These are phyloP conservation scores for Hirtodrosophila alboralis DNA, from an alignment of 2,888 invertebrate genomes.

Conservation along the genomic window DNA sequence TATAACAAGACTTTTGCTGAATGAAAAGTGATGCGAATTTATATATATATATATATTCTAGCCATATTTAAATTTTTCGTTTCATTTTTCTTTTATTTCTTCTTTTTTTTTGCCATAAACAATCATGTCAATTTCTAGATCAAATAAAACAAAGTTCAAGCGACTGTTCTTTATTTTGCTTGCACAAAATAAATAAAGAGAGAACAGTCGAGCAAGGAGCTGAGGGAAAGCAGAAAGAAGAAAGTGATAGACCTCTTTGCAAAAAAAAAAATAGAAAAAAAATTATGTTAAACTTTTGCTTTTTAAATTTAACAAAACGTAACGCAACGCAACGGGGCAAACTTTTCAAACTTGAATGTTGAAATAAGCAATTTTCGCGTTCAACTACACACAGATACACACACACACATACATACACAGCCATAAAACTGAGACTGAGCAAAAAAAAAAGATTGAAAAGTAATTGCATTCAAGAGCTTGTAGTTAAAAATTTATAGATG, in stretches of 20 bases:
- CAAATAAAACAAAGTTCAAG: slow-evolving; percentile 73
- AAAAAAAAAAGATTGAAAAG: slow-evolving; percentile 72
- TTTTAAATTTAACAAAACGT: slow-evolving; percentile 60
- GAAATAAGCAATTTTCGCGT: slow-evolving; percentile 79
- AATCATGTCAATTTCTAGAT: slow-evolving; percentile 75
- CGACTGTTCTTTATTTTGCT: slow-evolving; percentile 44
- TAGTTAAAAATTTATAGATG: slow-evolving; percentile 77
- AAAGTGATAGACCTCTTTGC: slow-evolving; percentile 68
- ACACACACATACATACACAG: slow-evolving; percentile 15
- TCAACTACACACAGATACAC: slow-evolving; percentile 36
- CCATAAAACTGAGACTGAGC: slow-evolving; percentile 13
- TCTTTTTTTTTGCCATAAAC: slow-evolving; percentile 63
- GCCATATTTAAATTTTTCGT: slow-evolving; percentile 21
- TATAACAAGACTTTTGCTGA: slow-evolving; percentile 39
- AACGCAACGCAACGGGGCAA: slow-evolving; percentile 51
- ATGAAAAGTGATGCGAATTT: slow-evolving; percentile 53
- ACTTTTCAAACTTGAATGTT: slow-evolving; percentile 74
- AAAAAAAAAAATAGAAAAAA: too few relatives aligned
- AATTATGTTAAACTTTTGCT: slow-evolving; percentile 72
- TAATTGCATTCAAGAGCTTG: slow-evolving; percentile 79
- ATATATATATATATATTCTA: too few relatives aligned
- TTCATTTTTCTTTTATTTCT: too few relatives aligned
- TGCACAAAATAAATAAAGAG: slow-evolving; percentile 45
- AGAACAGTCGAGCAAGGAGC: slow-evolving; percentile 28
- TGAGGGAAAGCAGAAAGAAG: slow-evolving; percentile 9